These are phyloP conservation scores for Pelosia muscerda DNA, from an alignment of 2,888 invertebrate genomes.

Conservation along the genomic window DNA sequence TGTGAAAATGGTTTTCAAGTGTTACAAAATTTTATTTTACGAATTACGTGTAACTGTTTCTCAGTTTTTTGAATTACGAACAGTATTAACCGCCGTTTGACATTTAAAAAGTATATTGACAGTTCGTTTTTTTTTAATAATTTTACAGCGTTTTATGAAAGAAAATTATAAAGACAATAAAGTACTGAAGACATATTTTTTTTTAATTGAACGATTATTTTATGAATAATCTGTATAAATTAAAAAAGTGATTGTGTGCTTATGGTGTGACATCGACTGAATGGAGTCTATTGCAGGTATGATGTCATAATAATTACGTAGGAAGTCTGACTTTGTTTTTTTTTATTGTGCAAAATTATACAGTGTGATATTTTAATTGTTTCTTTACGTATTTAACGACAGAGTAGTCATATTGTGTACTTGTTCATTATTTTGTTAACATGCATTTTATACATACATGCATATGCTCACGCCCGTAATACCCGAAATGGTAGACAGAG, in stretches of 20 bases:
- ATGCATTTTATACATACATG: too few relatives aligned
- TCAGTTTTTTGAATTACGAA: slow-evolving; percentile 20
- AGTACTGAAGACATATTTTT: neutral
- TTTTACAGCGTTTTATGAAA: neutral
- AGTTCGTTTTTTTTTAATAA: slow-evolving; percentile 10
- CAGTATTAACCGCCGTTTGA: slow-evolving; percentile 20
- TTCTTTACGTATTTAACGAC: neutral
- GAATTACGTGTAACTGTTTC: slow-evolving; percentile 11
- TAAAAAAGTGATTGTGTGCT: slow-evolving; percentile 17
- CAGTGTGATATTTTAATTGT: neutral
- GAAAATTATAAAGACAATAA: neutral
- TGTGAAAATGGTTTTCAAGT: slow-evolving; percentile 28
- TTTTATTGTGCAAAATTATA: slow-evolving; percentile 7
- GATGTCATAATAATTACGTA: slow-evolving; percentile 30
- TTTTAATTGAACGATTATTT: slow-evolving; percentile 27
- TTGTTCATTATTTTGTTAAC: neutral
- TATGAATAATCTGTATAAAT: slow-evolving; percentile 25
- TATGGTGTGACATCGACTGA: slow-evolving; percentile 17
- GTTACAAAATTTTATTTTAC: slow-evolving; percentile 29
- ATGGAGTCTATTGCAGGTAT: slow-evolving; percentile 42
- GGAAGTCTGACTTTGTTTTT: neutral
- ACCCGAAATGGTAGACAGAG: too few relatives aligned
- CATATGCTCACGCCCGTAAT: too few relatives aligned
- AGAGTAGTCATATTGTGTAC: neutral
- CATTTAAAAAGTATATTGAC: neutral